Evolutionary conservation across 1,140 invertebrate genomes (phyloP), one percentile per base, ranked within the genome.

Genomic region (Zelostemma sp.): DNA sequence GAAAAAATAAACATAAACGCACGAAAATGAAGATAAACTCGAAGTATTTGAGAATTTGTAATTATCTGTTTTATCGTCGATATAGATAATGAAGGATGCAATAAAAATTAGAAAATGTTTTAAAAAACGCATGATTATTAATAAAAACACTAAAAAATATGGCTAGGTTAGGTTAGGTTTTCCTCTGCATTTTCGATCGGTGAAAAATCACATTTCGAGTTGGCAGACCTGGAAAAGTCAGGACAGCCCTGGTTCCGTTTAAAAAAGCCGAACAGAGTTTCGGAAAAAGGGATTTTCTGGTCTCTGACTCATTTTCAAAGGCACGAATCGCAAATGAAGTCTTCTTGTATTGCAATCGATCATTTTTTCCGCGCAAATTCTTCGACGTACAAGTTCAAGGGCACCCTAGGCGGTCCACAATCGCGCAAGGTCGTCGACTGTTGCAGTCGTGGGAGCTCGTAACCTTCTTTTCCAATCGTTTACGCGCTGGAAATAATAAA

Each of bases 361-460:
- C 31, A 66, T 68, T 62, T 67, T 68, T 68, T 62, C 58, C 65
- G 43, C 28, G 40, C 59, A 72, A 73, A 76, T 77, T 78, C 71
- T 77, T 72, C 62, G 28, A 50, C 73, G 68, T 78, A 48, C 78
- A 80, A 80, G 78, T 80, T 79, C 77, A 80, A 78, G 78, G 78
- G 65, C 77, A 53, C 53, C 50, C 40, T 61, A 70, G 57, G 58
- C 71, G 69, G 64, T 74, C 73, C 72, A 61, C 62, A 77, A 77
- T 77, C 70, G 47, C 56, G 25, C 77, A 80, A 80, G 78, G 78
- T 77, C 75, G 74, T 18, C 78, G 63, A 75, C 77, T 79, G 78
- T 65, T 74, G 56, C 64, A 72, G 61, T 51, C 59, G 72, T 68
- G 57, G 51, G 56, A 55, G 46, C 55, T 51, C 62, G 60, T 68